Percentiles rank a stretch among this genome's conserved stretches.
Conservation (phyloP, 2,113 vertebrate species). For the Columbina picui region DNA sequence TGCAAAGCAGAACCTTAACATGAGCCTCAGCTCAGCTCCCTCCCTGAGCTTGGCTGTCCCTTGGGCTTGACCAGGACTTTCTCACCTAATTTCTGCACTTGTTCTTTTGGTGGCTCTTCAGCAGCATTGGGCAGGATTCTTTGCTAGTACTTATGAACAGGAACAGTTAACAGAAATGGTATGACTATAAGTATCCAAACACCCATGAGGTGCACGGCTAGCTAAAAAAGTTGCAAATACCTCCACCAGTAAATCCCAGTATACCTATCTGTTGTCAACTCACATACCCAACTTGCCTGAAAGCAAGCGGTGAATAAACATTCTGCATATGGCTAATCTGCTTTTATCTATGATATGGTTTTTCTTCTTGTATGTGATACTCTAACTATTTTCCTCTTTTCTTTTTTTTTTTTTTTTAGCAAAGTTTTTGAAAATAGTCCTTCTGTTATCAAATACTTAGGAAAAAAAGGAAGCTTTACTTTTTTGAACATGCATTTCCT, state of each 20-base stretch:
- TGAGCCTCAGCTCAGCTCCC: neutral
- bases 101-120: neutral
- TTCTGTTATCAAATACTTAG: neutral
- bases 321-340: neutral
- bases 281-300: neutral
- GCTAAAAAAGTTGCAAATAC: neutral
- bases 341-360: neutral
- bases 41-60: neutral
- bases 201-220: neutral
- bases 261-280: neutral
- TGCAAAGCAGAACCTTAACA: neutral
- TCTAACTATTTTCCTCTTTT: neutral
- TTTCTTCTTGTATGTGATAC: neutral
- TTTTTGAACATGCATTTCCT: neutral
- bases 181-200: neutral
- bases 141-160: neutral
- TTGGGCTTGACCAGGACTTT: neutral
- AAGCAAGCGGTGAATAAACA: neutral
- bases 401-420: neutral
- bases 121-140: neutral
- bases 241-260: neutral
- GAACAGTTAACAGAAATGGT: neutral
- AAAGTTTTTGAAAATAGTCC: neutral
- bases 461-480: neutral
- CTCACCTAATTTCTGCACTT: neutral